These are phyloP conservation scores for Amphilophus citrinellus DNA, from an alignment of 2,113 vertebrate species.

Conservation along the genomic window DNA sequence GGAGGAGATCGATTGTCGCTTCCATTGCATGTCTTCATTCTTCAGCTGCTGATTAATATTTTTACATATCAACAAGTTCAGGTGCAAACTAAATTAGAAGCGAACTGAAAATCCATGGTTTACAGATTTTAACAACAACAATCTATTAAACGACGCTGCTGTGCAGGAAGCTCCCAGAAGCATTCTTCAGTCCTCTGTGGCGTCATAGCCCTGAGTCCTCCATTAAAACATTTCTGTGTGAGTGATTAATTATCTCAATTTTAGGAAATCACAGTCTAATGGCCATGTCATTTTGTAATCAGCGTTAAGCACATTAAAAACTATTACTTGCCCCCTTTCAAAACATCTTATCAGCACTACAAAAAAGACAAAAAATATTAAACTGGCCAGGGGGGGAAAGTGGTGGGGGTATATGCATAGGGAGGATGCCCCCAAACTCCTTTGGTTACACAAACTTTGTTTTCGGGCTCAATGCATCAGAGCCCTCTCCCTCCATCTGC, in stretches of 20 bases:
- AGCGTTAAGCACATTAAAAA: conserved; percentile 50
- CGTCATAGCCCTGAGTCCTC: conserved; percentile 19
- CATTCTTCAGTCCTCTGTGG: not conserved
- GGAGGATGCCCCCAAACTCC: conserved; percentile 73
- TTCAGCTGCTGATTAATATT: conserved; percentile 20
- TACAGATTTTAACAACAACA: not conserved
- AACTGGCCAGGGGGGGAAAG: not conserved
- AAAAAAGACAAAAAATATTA: conserved; percentile 29
- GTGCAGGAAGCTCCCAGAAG: conserved; percentile 11
- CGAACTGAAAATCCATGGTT: not conserved
- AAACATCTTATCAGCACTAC: conserved; percentile 7
- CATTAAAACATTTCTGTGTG: conserved; percentile 37
- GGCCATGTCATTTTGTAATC: conserved; percentile 47
- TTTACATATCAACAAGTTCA: conserved; percentile 24
- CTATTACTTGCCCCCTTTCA: conserved; percentile 18
- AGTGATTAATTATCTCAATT: conserved; percentile 53
- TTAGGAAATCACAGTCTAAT: conserved; percentile 29
- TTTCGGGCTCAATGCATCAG: conserved; percentile 78
- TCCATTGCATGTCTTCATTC: conserved; percentile 23
- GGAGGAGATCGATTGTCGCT: conserved; percentile 71
- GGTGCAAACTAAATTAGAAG: not conserved
- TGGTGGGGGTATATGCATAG: not conserved
- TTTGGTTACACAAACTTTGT: conserved; percentile 87
- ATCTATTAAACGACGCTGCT: not conserved
- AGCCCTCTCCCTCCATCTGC: conserved; percentile 78